Conservation (phyloP, 1,140 invertebrate genomes). For the Cryptotermes secundus region DNA sequence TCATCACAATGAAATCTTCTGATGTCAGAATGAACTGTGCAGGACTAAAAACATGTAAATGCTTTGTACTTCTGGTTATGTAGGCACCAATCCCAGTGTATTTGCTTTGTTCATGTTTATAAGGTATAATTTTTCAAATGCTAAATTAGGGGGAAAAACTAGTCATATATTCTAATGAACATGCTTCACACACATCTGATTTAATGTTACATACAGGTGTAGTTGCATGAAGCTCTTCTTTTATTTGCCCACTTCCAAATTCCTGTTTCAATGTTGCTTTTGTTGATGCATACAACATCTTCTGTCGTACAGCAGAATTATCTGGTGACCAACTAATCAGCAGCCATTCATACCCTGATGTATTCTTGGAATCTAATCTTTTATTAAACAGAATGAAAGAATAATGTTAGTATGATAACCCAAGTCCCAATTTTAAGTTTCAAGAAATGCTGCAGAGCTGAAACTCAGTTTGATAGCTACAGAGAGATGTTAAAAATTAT, state of each 20-base stretch:
- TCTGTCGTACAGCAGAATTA: conserved; percentile 83
- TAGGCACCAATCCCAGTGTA: too few relatives aligned
- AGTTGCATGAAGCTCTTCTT: conserved; percentile 89
- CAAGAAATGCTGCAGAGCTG: too few relatives aligned
- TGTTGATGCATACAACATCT: conserved; percentile 99
- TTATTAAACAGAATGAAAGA: conserved; percentile 6
- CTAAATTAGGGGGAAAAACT: neutral
- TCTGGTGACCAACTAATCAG: conserved; percentile 95
- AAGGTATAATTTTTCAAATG: too few relatives aligned
- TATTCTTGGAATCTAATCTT: conserved; percentile 76
- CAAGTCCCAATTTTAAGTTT: neutral
- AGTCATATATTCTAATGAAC: neutral
- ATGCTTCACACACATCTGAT: neutral
- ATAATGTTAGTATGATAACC: conserved; percentile 37
- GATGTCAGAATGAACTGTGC: too few relatives aligned
- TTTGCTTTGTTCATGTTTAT: too few relatives aligned
- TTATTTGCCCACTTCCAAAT: conserved; percentile 88
- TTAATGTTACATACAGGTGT: conserved; percentile 55
- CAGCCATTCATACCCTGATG: conserved; percentile 86
- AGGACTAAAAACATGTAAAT: too few relatives aligned
- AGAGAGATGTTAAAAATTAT: too few relatives aligned
- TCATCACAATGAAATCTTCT: too few relatives aligned
- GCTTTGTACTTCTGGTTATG: too few relatives aligned
- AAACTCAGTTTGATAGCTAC: too few relatives aligned
- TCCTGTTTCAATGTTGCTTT: conserved; percentile 96